phyloP scores from a whole-genome alignment of 2,797 vertebrate genomes.

The Menidia menidia region DNA sequence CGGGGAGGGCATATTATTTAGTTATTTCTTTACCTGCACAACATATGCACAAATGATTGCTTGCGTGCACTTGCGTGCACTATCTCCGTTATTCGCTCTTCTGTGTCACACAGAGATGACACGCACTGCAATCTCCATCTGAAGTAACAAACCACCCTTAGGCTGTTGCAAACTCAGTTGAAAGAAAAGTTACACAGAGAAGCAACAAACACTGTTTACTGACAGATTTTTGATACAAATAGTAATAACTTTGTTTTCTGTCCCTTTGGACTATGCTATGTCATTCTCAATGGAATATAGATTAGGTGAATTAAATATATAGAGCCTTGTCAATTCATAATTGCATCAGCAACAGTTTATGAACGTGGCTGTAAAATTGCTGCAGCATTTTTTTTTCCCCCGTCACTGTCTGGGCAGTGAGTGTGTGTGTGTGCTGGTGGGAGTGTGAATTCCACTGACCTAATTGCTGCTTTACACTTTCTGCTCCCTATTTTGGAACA shows the following conservation, averaged over 20 bases:
- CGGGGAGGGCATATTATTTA: neutral
- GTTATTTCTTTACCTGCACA: neutral
- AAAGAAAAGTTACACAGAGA: neutral
- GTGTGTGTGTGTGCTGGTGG: too few relatives aligned
- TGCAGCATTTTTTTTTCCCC: too few relatives aligned
- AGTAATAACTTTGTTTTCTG: neutral
- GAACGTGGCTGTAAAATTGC: too few relatives aligned
- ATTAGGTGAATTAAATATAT: neutral
- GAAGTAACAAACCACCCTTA: neutral
- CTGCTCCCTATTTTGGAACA: too few relatives aligned
- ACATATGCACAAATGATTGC: neutral
- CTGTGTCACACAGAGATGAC: neutral
- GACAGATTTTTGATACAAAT: neutral
- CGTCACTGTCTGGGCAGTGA: too few relatives aligned
- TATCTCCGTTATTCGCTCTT: neutral
- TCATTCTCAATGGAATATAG: neutral
- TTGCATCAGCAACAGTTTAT: too few relatives aligned
- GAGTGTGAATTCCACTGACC: too few relatives aligned
- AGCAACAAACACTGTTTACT: neutral
- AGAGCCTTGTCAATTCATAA: too few relatives aligned
- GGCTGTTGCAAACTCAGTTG: neutral
- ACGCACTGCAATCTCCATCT: neutral
- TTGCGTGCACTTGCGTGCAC: neutral
- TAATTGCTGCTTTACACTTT: too few relatives aligned
- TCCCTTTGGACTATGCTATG: neutral